phyloP scores from a whole-genome alignment of 2,888 invertebrate genomes.

The Melanostoma mellinum region DNA sequence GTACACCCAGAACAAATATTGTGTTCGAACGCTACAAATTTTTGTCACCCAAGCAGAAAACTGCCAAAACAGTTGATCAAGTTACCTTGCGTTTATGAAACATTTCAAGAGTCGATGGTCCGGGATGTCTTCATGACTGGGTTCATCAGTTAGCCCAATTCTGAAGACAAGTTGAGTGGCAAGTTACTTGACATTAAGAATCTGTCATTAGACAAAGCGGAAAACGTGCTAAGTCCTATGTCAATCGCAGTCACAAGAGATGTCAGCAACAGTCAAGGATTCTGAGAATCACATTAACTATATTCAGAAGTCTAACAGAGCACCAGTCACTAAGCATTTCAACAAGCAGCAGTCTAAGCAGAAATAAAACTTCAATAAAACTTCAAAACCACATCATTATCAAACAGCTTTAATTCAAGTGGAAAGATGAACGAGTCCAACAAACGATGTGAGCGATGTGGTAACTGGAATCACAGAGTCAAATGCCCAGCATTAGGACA shows the following conservation, averaged over 20 bases:
- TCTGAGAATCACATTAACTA: conserved; percentile 1
- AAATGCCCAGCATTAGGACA: conserved; percentile 21
- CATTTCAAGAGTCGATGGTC: conserved; percentile 18
- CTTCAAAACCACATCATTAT: too few relatives aligned
- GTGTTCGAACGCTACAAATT: conserved; percentile 16
- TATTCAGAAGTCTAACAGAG: not conserved
- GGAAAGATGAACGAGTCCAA: too few relatives aligned
- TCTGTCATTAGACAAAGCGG: conserved; percentile 9
- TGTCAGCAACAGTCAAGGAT: not conserved
- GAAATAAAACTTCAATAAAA: too few relatives aligned
- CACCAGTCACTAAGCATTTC: conserved; percentile 3
- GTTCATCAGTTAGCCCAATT: too few relatives aligned
- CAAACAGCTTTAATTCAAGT: not conserved
- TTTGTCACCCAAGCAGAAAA: conserved; percentile 7
- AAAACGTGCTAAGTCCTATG: conserved; percentile 14
- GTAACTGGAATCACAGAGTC: conserved; percentile 20
- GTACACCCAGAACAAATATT: conserved; percentile 17
- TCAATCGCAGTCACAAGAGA: conserved; percentile 15
- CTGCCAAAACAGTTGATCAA: conserved; percentile 21
- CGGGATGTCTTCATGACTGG: conserved; percentile 34
- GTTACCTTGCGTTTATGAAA: conserved; percentile 7
- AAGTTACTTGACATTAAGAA: conserved; percentile 1
- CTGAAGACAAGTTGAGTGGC: conserved; percentile 10
- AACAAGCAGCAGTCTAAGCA: conserved; percentile 2
- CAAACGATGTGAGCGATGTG: too few relatives aligned